A percentile compares a stretch with the other conserved stretches of the same genome.
Evolutionary conservation across 2,113 vertebrate genomes (phyloP).

Genomic region (Anhinga anhinga): DNA sequence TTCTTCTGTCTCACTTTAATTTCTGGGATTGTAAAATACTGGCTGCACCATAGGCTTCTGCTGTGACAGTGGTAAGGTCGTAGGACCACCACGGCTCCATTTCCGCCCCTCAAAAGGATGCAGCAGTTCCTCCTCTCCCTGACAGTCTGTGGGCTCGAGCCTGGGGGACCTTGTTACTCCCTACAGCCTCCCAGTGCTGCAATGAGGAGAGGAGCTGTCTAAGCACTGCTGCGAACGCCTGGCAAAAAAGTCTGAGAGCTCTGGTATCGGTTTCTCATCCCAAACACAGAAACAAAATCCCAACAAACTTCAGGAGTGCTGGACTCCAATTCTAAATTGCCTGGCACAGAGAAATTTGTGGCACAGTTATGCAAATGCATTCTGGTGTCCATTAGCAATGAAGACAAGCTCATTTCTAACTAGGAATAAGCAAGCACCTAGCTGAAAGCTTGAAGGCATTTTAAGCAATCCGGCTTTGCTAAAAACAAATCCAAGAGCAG

Average conservation of each 20-base stretch:
- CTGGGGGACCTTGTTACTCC: neutral
- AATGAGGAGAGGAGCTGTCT: neutral
- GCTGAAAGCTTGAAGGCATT: neutral
- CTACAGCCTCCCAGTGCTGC: neutral
- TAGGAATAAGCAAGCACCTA: neutral
- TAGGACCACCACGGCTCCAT: neutral
- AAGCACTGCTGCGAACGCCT: neutral
- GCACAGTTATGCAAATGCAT: neutral
- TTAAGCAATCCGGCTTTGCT: neutral
- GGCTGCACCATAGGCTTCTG: neutral
- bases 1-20: neutral
- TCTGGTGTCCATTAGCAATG: neutral
- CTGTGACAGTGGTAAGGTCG: neutral
- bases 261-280: neutral
- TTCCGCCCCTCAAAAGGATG: neutral
- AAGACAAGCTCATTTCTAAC: neutral
- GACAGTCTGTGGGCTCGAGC: fast-evolving
- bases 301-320: neutral
- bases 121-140: neutral
- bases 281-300: neutral
- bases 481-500: neutral
- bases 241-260: neutral
- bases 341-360: neutral
- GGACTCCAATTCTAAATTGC: neutral
- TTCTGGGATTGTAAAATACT: neutral